These are phyloP conservation scores for Poecilobothrus nobilitatus DNA, from an alignment of 2,888 invertebrate genomes.

Conservation along the genomic window DNA sequence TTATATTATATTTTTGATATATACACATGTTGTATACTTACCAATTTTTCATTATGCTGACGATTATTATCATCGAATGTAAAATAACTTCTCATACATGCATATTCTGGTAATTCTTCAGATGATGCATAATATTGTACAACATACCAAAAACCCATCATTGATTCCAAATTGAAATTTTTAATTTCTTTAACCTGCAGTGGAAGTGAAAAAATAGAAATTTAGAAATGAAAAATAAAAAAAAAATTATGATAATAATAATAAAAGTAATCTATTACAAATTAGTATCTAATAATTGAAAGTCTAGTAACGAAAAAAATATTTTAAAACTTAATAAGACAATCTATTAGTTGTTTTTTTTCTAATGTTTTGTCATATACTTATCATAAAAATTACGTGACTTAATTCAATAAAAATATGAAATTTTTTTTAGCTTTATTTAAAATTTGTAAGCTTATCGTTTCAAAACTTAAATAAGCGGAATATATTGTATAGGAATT, in stretches of 20 bases:
- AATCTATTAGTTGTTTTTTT: too few relatives aligned
- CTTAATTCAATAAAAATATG: too few relatives aligned
- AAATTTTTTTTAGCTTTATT: too few relatives aligned
- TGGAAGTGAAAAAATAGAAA: slow-evolving; percentile 14
- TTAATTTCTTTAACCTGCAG: slow-evolving; percentile 61
- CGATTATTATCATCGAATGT: slow-evolving; percentile 39
- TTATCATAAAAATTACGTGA: too few relatives aligned
- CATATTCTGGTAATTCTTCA: slow-evolving; percentile 75
- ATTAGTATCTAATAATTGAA: slow-evolving; percentile 19
- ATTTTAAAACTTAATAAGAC: too few relatives aligned
- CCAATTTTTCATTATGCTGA: slow-evolving; percentile 27
- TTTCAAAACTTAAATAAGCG: too few relatives aligned
- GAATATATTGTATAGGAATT: too few relatives aligned
- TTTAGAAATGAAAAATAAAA: slow-evolving; percentile 2
- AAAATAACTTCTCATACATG: slow-evolving; percentile 67
- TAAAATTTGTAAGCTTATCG: too few relatives aligned
- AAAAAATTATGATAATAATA: background rate
- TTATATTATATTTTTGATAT: too few relatives aligned
- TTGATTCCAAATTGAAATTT: slow-evolving; percentile 70
- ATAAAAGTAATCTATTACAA: background rate
- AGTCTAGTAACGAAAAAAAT: slow-evolving; percentile 13
- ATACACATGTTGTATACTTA: slow-evolving; percentile 25
- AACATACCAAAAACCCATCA: slow-evolving; percentile 77
- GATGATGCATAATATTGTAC: slow-evolving; percentile 84
- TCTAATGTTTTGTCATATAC: too few relatives aligned